Evolutionary conservation across 2,888 invertebrate genomes (phyloP).

Genomic region (Agapostemon virescens): DNA sequence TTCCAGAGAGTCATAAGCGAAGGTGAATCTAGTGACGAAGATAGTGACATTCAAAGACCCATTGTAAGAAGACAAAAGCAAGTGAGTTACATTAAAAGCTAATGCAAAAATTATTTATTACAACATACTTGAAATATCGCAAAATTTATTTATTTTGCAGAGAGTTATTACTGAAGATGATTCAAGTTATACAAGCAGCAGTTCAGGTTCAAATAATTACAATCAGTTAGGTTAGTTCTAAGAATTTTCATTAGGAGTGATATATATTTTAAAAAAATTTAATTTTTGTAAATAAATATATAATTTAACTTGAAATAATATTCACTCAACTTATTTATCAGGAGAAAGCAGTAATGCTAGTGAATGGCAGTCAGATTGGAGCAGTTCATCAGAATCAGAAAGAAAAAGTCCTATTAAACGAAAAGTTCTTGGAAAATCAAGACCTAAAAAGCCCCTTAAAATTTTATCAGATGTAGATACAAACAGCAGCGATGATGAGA

Average conservation of each 20-base stretch:
- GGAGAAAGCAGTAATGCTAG: slow-evolving; percentile 66
- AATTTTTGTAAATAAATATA: neutral
- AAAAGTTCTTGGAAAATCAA: slow-evolving; percentile 49
- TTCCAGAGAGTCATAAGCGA: slow-evolving; percentile 83
- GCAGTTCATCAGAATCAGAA: slow-evolving; percentile 66
- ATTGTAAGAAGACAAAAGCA: slow-evolving; percentile 70
- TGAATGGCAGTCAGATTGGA: slow-evolving; percentile 78
- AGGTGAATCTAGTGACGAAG: slow-evolving; percentile 78
- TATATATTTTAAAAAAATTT: neutral
- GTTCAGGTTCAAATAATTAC: slow-evolving; percentile 55
- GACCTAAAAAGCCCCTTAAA: slow-evolving; percentile 46
- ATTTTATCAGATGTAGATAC: slow-evolving; percentile 78
- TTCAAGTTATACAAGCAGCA: slow-evolving; percentile 73
- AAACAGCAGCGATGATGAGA: slow-evolving; percentile 86
- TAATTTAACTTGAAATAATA: neutral
- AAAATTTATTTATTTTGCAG: slow-evolving; percentile 74
- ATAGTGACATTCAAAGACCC: slow-evolving; percentile 69
- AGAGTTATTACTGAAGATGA: slow-evolving; percentile 82
- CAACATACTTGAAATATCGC: neutral
- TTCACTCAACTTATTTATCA: slow-evolving; percentile 31
- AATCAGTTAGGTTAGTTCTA: slow-evolving; percentile 57
- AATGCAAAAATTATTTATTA: neutral
- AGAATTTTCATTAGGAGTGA: neutral
- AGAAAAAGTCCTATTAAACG: slow-evolving; percentile 40
- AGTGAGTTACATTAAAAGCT: slow-evolving; percentile 63